Conservation (phyloP, 2,113 vertebrate species). For the Delphinus delphis region DNA sequence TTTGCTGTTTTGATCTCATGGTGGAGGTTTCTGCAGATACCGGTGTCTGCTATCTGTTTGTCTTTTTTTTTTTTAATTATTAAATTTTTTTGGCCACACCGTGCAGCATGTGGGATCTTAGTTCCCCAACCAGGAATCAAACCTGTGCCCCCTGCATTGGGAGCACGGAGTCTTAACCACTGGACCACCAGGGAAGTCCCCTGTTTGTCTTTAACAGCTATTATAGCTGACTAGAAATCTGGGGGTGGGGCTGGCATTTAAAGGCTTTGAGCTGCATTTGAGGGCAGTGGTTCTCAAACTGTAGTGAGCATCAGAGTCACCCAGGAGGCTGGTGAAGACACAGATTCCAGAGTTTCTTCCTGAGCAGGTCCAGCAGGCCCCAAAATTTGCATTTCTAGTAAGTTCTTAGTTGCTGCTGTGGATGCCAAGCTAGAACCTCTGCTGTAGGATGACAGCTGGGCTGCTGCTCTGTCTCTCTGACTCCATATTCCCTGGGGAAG, state of each 20-base stretch:
- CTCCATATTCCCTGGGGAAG: not conserved
- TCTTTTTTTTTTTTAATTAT: too few species aligned
- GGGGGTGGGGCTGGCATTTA: not conserved
- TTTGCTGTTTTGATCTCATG: not conserved
- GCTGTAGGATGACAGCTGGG: not conserved
- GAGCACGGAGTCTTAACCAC: too few species aligned
- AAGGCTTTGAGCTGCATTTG: not conserved
- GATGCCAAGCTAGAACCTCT: not conserved
- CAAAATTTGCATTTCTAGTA: not conserved
- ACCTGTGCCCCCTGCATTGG: too few species aligned
- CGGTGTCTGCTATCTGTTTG: not conserved
- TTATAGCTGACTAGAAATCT: not conserved
- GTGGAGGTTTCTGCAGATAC: not conserved
- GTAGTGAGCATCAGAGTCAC: not conserved
- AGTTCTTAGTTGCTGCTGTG: not conserved
- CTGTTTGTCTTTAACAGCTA: not conserved
- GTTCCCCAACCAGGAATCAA: too few species aligned
- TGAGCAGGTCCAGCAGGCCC: not conserved
- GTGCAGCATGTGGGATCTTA: too few species aligned
- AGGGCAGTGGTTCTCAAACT: not conserved
- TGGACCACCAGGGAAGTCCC: too few species aligned
- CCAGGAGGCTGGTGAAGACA: not conserved
- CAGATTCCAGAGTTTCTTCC: not conserved
- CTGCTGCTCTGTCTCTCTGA: not conserved
- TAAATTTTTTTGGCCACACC: too few species aligned